phyloP scores from a whole-genome alignment of 2,797 vertebrate species.

The Pygocentrus nattereri region DNA sequence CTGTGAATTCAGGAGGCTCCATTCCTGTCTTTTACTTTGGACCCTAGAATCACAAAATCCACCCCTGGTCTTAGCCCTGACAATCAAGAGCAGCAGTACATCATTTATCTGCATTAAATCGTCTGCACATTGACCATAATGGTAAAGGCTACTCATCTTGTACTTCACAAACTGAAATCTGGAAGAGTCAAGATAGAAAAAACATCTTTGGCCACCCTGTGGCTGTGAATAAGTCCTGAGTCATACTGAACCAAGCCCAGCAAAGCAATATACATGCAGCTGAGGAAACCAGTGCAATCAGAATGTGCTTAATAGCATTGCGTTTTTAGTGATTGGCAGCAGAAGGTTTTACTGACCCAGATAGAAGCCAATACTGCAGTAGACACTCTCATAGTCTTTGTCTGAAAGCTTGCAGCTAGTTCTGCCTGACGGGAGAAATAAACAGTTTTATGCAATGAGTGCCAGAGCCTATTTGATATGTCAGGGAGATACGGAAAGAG shows the following conservation, averaged over 20 bases:
- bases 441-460: conserved; percentile 41
- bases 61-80: too few species aligned
- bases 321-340: neutral
- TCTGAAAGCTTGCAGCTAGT: conserved; percentile 44
- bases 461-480: conserved; percentile 41
- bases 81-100: too few species aligned
- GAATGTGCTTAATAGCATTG: neutral
- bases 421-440: conserved; percentile 35
- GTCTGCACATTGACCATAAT: neutral
- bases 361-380: conserved; percentile 24
- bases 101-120: too few species aligned
- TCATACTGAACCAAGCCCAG: neutral
- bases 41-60: too few species aligned
- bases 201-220: neutral
- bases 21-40: too few species aligned
- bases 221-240: neutral
- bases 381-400: conserved; percentile 24
- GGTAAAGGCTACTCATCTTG: neutral
- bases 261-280: neutral
- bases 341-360: conserved; percentile 27
- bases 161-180: neutral
- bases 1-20: too few species aligned
- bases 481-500: conserved; percentile 17
- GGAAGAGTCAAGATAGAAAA: neutral
- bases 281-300: neutral